phyloP scores from a whole-genome alignment of 2,888 invertebrate genomes.

The Perizoma flavofasciatum region DNA sequence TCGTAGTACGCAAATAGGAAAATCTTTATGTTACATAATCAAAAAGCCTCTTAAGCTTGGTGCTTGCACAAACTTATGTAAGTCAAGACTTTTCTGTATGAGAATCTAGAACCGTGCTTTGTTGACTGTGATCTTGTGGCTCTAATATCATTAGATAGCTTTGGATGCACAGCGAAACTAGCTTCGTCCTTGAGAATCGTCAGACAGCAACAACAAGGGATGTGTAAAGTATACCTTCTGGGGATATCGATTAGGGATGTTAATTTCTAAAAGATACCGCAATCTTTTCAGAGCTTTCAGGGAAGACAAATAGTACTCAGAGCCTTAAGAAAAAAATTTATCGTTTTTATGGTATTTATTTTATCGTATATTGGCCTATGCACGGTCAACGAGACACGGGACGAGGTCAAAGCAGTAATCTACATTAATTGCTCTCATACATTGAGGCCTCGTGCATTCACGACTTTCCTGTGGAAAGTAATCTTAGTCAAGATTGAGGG shows the following conservation, averaged over 20 bases:
- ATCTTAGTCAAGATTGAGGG: too few species aligned
- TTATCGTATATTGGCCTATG: slow-evolving; percentile 48
- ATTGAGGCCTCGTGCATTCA: slow-evolving; percentile 39
- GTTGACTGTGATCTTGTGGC: slow-evolving; percentile 11
- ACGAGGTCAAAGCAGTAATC: slow-evolving; percentile 62
- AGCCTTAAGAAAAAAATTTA: too few species aligned
- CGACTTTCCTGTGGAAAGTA: background rate
- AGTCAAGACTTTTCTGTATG: slow-evolving; percentile 16
- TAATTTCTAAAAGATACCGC: slow-evolving; percentile 30
- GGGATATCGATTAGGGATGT: slow-evolving; percentile 40
- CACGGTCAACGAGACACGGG: slow-evolving; percentile 45
- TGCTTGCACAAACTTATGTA: slow-evolving; percentile 44
- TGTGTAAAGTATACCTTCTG: slow-evolving; percentile 21
- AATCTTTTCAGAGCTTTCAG: slow-evolving; percentile 4
- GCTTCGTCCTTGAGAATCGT: slow-evolving; percentile 48
- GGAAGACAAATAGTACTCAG: too few species aligned
- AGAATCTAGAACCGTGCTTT: slow-evolving; percentile 20
- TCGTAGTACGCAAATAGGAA: slow-evolving; percentile 30
- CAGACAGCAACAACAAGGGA: slow-evolving; percentile 29
- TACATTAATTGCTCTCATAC: slow-evolving; percentile 66
- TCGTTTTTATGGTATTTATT: slow-evolving; percentile 27
- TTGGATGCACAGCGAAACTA: slow-evolving; percentile 42
- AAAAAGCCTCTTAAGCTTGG: slow-evolving; percentile 46
- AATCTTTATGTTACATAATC: slow-evolving; percentile 58
- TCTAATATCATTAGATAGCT: slow-evolving; percentile 2